Percentiles rank a stretch among this genome's conserved stretches.
These are phyloP conservation scores for Malacoraja senta DNA, from an alignment of 2,797 vertebrate species.

Conservation along the genomic window DNA sequence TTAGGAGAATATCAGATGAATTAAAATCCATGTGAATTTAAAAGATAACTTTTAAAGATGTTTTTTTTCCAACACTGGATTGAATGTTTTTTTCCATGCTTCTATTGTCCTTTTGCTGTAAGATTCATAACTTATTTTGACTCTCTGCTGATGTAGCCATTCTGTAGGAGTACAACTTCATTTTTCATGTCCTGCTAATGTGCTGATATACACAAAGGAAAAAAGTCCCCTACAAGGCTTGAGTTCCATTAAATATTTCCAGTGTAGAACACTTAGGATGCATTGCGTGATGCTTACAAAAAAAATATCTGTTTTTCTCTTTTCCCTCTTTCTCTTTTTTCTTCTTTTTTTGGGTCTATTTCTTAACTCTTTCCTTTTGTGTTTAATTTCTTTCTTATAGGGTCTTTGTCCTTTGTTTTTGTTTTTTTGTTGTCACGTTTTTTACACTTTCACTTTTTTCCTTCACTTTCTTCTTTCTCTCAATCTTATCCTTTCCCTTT, in stretches of 20 bases:
- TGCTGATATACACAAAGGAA: conserved; percentile 4
- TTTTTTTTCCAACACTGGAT: background rate
- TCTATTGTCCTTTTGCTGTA: background rate
- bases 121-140: background rate
- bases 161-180: background rate
- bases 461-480: no score
- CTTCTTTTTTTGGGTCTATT: no score
- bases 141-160: background rate
- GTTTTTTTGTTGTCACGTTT: no score
- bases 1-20: background rate
- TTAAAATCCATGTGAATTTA: background rate
- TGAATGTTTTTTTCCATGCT: background rate
- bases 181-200: conserved; percentile 22
- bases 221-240: background rate
- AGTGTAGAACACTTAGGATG: background rate
- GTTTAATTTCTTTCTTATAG: no score
- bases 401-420: no score
- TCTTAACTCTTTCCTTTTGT: no score
- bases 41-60: background rate
- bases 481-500: no score
- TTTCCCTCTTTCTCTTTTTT: no score
- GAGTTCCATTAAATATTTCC: background rate
- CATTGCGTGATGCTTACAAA: no score
- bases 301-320: no score
- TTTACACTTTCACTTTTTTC: no score